Conservation (phyloP, 2,888 invertebrate genomes). For the Hypsopygia costalis region DNA sequence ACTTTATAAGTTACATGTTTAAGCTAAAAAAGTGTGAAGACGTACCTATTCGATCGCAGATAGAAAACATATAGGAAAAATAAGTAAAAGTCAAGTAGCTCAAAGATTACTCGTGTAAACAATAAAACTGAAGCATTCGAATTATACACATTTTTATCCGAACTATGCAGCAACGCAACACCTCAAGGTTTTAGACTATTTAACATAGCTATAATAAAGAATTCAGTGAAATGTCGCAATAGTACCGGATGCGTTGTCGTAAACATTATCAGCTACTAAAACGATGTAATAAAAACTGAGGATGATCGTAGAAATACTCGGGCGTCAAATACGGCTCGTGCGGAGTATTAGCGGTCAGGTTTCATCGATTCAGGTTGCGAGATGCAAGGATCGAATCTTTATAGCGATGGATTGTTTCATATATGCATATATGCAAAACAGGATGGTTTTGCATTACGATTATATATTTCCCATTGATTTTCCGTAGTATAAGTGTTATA, state of each 20-base stretch:
- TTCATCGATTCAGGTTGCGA: conserved; percentile 21
- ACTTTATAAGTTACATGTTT: no score
- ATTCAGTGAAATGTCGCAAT: conserved; percentile 29
- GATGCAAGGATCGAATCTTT: conserved; percentile 25
- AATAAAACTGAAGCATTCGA: background rate
- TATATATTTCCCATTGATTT: no score
- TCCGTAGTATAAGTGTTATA: no score
- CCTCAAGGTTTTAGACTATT: conserved; percentile 24
- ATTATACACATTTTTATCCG: background rate
- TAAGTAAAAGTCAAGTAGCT: no score
- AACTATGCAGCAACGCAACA: background rate
- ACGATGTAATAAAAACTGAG: conserved; percentile 35
- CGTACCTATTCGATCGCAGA: no score
- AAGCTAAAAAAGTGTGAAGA: no score
- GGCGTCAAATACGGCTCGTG: conserved; percentile 56
- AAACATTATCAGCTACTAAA: conserved; percentile 46
- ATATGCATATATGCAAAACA: no score
- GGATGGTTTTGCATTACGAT: no score
- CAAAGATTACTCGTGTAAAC: background rate
- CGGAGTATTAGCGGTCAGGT: conserved; percentile 30
- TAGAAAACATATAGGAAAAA: no score
- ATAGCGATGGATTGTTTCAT: no score
- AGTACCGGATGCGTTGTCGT: conserved; percentile 42
- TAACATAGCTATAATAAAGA: conserved; percentile 25
- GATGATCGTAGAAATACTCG: conserved; percentile 46